These are phyloP conservation scores for Cyprinodon brontotheroides DNA, from an alignment of 2,113 vertebrate species.

Conservation along the genomic window DNA sequence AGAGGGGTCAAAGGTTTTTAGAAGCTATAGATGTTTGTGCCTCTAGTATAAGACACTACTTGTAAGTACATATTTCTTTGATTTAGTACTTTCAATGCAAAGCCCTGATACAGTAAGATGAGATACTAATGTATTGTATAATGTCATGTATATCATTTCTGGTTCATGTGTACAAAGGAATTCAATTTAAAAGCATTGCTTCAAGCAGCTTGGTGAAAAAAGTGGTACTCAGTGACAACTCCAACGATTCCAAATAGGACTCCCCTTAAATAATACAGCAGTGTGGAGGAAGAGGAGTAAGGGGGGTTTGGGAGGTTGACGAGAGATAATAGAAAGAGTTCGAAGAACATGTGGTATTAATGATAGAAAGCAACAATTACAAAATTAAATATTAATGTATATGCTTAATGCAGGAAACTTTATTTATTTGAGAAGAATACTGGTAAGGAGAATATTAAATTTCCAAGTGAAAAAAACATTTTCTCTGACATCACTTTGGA, in stretches of 20 bases:
- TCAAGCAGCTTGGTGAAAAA: slow-evolving; percentile 41
- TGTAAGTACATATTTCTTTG: neutral
- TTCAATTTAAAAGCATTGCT: slow-evolving; percentile 42
- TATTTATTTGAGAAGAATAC: neutral
- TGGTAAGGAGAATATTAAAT: neutral
- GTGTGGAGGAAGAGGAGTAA: slow-evolving; percentile 6
- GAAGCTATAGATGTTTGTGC: neutral
- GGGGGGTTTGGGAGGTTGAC: neutral
- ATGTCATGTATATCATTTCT: slow-evolving; percentile 1
- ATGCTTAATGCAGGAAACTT: neutral
- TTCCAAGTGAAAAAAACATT: neutral
- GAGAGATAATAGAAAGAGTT: slow-evolving; percentile 8
- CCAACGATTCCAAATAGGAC: slow-evolving; percentile 51
- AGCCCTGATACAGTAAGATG: neutral
- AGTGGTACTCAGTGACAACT: slow-evolving; percentile 60
- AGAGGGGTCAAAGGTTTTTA: neutral
- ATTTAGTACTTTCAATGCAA: neutral
- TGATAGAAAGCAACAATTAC: neutral
- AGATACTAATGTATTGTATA: neutral
- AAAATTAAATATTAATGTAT: neutral
- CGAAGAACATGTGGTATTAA: neutral
- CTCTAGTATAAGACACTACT: neutral
- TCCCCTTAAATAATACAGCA: slow-evolving; percentile 70
- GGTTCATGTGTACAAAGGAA: slow-evolving; percentile 21
- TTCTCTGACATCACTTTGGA: slow-evolving; percentile 12